Conservation (phyloP, 2,113 vertebrate genomes). For the Rhabdomys dilectus region DNA sequence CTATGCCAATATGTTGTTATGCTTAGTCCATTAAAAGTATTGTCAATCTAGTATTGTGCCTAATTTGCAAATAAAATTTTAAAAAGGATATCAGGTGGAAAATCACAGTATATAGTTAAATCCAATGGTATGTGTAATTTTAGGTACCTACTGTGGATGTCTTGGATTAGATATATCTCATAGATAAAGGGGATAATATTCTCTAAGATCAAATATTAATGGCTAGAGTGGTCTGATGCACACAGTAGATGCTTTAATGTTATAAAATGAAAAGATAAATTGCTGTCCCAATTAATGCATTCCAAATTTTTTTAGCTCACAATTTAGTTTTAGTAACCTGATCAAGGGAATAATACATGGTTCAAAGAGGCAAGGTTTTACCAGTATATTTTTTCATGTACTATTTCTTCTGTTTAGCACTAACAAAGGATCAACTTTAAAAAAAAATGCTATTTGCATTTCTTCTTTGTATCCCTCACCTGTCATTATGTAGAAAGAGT, state of each 20-base stretch:
- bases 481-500: neutral
- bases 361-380: neutral
- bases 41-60: neutral
- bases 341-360: neutral
- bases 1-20: neutral
- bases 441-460: neutral
- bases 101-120: neutral
- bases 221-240: neutral
- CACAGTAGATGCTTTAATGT: neutral
- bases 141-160: neutral
- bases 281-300: neutral
- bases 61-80: neutral
- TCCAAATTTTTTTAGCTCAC: neutral
- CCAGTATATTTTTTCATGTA: neutral
- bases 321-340: neutral
- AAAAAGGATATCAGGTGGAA: neutral
- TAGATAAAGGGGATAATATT: neutral
- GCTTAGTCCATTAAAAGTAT: neutral
- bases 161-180: neutral
- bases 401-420: neutral
- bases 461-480: neutral
- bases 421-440: neutral
- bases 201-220: neutral
- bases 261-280: neutral
- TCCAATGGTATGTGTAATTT: neutral